phyloP scores from a whole-genome alignment of 2,113 vertebrate species.

The Anoplopoma fimbria region DNA sequence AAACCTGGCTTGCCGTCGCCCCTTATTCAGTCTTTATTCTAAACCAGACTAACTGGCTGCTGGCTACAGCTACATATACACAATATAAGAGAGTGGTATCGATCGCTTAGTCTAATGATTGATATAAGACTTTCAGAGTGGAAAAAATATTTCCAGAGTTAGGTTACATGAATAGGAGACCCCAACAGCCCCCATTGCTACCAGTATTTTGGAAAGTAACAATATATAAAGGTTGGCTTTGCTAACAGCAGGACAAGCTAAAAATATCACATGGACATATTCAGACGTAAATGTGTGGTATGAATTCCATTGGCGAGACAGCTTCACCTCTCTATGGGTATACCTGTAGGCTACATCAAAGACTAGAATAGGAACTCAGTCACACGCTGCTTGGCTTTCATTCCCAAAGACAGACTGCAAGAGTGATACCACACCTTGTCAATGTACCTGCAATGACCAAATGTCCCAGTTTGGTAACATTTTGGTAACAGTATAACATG shows the following conservation, averaged over 20 bases:
- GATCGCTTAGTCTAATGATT: not conserved
- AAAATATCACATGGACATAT: constrained; percentile 30
- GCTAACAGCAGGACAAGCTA: not conserved
- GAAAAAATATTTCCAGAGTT: not conserved
- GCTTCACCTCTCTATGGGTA: not conserved
- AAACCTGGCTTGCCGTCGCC: not conserved
- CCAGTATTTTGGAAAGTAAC: not conserved
- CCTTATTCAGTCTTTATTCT: not conserved
- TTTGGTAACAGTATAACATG: constrained; percentile 10
- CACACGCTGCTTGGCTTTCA: constrained; percentile 6
- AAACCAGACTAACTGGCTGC: not conserved
- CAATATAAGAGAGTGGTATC: not conserved
- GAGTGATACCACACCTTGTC: constrained; percentile 12
- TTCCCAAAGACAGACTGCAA: constrained; percentile 1
- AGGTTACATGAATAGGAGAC: not conserved
- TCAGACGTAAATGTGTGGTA: constrained; percentile 2
- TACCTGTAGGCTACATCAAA: constrained; percentile 4
- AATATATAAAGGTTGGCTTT: not conserved
- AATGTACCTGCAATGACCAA: not conserved
- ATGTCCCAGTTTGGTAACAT: constrained; percentile 9
- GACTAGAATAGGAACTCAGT: not conserved
- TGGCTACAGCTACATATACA: not conserved
- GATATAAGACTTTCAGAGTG: too few relatives aligned
- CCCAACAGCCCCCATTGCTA: not conserved
- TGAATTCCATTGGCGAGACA: constrained; percentile 6